A percentile compares a stretch with the other conserved stretches of the same genome.
These are phyloP conservation scores for Lophius americanus DNA, from an alignment of 2,797 vertebrate species.

Conservation along the genomic window DNA sequence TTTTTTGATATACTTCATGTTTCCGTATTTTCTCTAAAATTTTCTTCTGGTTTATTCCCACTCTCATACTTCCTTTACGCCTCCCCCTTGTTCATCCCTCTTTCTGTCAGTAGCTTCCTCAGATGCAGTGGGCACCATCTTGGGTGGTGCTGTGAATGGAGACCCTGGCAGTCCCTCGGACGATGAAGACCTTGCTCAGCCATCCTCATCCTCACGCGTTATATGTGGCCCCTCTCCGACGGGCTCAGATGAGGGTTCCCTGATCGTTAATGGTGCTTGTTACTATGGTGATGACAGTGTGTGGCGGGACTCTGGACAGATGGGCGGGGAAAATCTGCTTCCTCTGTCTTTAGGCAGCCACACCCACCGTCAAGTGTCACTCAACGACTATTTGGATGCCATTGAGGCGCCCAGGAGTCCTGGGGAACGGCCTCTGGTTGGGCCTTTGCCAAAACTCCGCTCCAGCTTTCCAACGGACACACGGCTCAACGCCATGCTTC, in stretches of 20 bases:
- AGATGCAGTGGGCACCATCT: conserved; percentile 80
- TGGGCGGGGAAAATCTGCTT: conserved; percentile 61
- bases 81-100: not conserved
- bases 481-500: conserved; percentile 94
- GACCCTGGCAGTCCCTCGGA: conserved; percentile 95
- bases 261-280: conserved; percentile 75
- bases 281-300: conserved; percentile 56
- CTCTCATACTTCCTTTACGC: not conserved
- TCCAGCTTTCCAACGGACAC: conserved; percentile 98
- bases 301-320: conserved; percentile 45
- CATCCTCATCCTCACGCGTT: conserved; percentile 43
- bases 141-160: conserved; percentile 86
- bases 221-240: conserved; percentile 72
- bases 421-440: conserved; percentile 78
- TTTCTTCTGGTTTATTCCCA: not conserved
- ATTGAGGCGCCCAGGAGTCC: conserved; percentile 79
- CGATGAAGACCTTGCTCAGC: conserved; percentile 88
- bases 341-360: conserved; percentile 40
- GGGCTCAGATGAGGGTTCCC: conserved; percentile 87
- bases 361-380: conserved; percentile 88
- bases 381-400: conserved; percentile 92
- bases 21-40: not conserved
- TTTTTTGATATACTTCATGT: too few relatives aligned
- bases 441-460: conserved; percentile 90
- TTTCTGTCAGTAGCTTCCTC: conserved; percentile 81